Conservation (phyloP, 2,797 vertebrate species). For the Leucoraja ocellata region DNA sequence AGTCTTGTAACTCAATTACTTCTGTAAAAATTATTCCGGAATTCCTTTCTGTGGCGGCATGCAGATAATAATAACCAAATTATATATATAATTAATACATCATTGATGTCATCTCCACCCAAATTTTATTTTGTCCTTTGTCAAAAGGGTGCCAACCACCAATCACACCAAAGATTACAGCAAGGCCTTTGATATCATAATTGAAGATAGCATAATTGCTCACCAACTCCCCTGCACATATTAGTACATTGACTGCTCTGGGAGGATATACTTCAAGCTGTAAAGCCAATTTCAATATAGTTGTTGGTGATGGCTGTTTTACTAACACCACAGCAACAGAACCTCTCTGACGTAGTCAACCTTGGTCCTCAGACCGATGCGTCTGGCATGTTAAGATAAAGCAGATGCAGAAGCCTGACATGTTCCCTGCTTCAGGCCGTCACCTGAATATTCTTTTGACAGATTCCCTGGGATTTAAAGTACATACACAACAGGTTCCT, state of each 20-base stretch:
- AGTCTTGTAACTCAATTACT: background rate
- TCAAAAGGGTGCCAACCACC: background rate
- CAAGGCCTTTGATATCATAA: too few species aligned
- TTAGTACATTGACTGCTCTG: too few species aligned
- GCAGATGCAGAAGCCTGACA: background rate
- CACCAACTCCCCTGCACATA: too few species aligned
- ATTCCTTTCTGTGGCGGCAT: background rate
- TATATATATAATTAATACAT: background rate
- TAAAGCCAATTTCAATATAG: too few species aligned
- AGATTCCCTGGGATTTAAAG: background rate
- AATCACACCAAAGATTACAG: background rate
- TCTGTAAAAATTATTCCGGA: background rate
- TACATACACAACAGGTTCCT: too few species aligned
- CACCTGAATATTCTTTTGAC: background rate
- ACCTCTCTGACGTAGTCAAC: too few species aligned
- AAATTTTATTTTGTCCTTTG: background rate
- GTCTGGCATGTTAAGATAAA: too few species aligned
- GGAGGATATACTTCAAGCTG: too few species aligned
- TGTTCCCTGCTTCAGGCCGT: background rate
- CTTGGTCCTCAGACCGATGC: background rate
- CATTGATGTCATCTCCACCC: background rate
- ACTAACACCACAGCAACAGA: background rate
- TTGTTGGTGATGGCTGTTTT: too few species aligned
- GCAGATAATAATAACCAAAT: background rate
- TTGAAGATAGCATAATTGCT: too few species aligned